Percentiles rank a stretch among this genome's conserved stretches.
phyloP scores from a whole-genome alignment of 2,797 vertebrate genomes.

The Darevskia mixta region DNA sequence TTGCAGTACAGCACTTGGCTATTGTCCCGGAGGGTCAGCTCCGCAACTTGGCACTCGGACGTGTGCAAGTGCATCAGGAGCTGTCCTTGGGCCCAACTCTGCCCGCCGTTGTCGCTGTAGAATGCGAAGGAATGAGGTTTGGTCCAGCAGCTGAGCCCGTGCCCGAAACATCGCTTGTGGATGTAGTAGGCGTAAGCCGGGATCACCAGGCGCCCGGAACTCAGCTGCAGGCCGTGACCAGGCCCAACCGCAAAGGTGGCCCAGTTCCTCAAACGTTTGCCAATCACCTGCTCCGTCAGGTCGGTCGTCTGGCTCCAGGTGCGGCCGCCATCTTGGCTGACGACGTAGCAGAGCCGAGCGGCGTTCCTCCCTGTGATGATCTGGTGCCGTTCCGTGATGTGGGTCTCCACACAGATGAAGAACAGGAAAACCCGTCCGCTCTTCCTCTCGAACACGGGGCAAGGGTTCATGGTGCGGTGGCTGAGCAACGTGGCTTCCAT shows the following conservation, averaged over 20 bases:
- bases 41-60: slow-evolving; percentile 90
- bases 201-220: slow-evolving; percentile 85
- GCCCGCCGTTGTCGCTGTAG: slow-evolving; percentile 89
- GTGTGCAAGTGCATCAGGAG: slow-evolving; percentile 60
- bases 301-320: slow-evolving; percentile 84
- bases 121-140: slow-evolving; percentile 84
- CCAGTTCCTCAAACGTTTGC: slow-evolving; percentile 80
- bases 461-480: slow-evolving; percentile 94
- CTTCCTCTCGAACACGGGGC: slow-evolving; percentile 86
- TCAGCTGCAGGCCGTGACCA: slow-evolving; percentile 90
- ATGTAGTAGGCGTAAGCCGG: slow-evolving; percentile 84
- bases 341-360: slow-evolving; percentile 84
- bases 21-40: slow-evolving; percentile 75
- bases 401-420: slow-evolving; percentile 85
- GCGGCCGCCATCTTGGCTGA: slow-evolving; percentile 84
- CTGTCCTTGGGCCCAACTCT: slow-evolving; percentile 82
- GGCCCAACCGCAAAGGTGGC: slow-evolving; percentile 94
- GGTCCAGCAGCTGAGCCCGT: slow-evolving; percentile 71
- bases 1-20: slow-evolving; percentile 87
- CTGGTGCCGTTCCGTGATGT: slow-evolving; percentile 81
- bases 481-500: slow-evolving; percentile 58
- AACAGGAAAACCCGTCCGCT: slow-evolving; percentile 87
- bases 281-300: slow-evolving; percentile 84
- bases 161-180: slow-evolving; percentile 55
- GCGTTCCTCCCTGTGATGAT: slow-evolving; percentile 82